These are phyloP conservation scores for Iphiclides podalirius DNA, from an alignment of 2,888 invertebrate genomes.

Conservation along the genomic window DNA sequence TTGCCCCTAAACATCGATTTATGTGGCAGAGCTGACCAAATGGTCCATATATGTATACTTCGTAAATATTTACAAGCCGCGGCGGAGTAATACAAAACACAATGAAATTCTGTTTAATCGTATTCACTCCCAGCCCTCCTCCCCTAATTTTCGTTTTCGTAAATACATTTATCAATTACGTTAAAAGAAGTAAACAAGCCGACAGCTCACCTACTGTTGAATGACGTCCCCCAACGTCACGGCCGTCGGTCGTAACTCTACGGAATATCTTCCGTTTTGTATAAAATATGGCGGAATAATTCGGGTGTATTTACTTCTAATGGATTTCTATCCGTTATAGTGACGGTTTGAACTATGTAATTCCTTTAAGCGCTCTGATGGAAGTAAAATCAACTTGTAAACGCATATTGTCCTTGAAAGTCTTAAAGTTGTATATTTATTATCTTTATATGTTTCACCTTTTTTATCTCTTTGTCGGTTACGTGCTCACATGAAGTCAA, in stretches of 20 bases:
- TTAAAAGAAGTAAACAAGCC: slow-evolving; percentile 22
- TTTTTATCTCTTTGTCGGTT: too few relatives aligned
- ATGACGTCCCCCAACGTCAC: slow-evolving; percentile 19
- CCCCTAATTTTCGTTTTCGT: slow-evolving; percentile 16
- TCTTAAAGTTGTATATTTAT: too few relatives aligned
- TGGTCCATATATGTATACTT: too few relatives aligned
- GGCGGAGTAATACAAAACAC: too few relatives aligned
- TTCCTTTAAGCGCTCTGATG: too few relatives aligned
- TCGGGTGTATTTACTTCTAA: slow-evolving; percentile 13
- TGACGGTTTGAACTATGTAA: background rate
- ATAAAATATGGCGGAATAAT: slow-evolving; percentile 20
- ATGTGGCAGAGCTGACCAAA: too few relatives aligned
- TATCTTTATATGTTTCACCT: too few relatives aligned
- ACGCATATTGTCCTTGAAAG: too few relatives aligned
- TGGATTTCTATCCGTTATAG: slow-evolving; percentile 10
- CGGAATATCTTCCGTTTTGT: background rate
- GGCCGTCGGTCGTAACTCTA: slow-evolving; percentile 4
- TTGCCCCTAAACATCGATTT: too few relatives aligned
- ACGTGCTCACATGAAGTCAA: too few relatives aligned
- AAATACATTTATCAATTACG: slow-evolving; percentile 26
- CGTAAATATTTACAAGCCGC: too few relatives aligned
- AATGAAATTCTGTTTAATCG: background rate
- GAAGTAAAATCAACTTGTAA: too few relatives aligned
- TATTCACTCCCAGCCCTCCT: background rate
- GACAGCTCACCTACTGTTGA: slow-evolving; percentile 22